Percentiles rank a stretch among this genome's conserved stretches.
Evolutionary conservation across 1,140 invertebrate genomes (phyloP).

Genomic region (Drosophila asahinai): DNA sequence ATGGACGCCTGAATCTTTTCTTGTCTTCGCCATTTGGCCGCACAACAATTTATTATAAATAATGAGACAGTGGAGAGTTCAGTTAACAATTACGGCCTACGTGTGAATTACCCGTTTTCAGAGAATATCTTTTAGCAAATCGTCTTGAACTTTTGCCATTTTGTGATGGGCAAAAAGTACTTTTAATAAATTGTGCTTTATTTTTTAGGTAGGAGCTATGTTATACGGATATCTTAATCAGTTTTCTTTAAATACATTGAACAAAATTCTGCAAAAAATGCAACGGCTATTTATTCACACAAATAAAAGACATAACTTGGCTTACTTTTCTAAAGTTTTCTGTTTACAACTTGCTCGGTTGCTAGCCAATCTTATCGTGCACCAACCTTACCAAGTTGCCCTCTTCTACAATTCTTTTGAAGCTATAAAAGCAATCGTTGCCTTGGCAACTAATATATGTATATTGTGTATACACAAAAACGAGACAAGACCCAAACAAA

Average conservation of each 20-base stretch:
- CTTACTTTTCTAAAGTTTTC: constrained; percentile 4
- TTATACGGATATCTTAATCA: too few relatives aligned
- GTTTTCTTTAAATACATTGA: background rate
- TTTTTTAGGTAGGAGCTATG: background rate
- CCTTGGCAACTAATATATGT: constrained; percentile 31
- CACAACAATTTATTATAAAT: constrained; percentile 70
- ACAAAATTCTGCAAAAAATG: background rate
- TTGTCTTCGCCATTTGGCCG: constrained; percentile 38
- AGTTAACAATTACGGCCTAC: constrained; percentile 77
- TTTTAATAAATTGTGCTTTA: background rate
- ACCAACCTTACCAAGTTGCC: constrained; percentile 7
- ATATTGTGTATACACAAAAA: constrained; percentile 23
- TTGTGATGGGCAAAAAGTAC: constrained; percentile 11
- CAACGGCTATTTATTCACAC: background rate
- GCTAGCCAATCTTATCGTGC: constrained; percentile 42
- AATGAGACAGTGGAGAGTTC: constrained; percentile 66
- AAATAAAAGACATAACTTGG: background rate
- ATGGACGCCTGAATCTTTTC: constrained; percentile 39
- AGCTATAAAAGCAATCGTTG: constrained; percentile 13
- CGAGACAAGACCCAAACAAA: constrained; percentile 30
- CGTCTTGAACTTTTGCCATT: constrained; percentile 67
- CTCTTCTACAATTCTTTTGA: constrained; percentile 6
- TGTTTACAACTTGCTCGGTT: constrained; percentile 27
- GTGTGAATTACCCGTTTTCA: constrained; percentile 42
- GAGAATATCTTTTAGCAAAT: constrained; percentile 31